Evolutionary conservation across 2,888 invertebrate species (phyloP), one percentile per base, ranked within the genome.

Genomic region (Cerastoderma edule): DNA sequence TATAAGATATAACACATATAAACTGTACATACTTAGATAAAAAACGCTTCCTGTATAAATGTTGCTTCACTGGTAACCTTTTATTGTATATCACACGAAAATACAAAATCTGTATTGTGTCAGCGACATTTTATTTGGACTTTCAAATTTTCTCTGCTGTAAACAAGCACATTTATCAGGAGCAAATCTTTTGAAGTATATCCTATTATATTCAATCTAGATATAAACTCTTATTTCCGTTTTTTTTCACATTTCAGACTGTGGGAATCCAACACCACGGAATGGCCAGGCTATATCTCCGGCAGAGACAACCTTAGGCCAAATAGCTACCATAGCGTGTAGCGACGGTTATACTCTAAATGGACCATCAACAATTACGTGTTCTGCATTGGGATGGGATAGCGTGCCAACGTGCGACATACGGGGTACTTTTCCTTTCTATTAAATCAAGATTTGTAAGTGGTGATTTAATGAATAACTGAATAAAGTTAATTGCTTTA

Each of bases 231-330:
- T 8, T 53, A 6, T 53, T 24, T 13, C 44, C 19, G 44, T 44
- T 10, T 44, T 19, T 19, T 48, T n/a, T 48, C 44, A 22, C 24
- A 24, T 48, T 48, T 4, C 48, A 64, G 64, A 64, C 28, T 64
- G 64, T 64, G 64, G 64, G 10, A 44, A 64, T n/a, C 27, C 64
- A 27, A 6, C 46, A 19, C 44, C 60, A 32, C 16, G 16, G 22
- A 74, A 74, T 65, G 74, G 74, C 30, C 22, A 30, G 24, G 69
- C 65, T 2, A 39, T 27, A n/a, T n/a, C 35, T 33, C 54, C 74
- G 5, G 28, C 24, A 8, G 68, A 57, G n/a, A 70, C 60, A 50
- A 50, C 48, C 4, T 27, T 48, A n/a, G 69, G 63, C 19, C 27
- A 30, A 5, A 35, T 13, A n/a, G 69, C 69, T 10, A 22, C 10